Percentiles rank a stretch among this genome's conserved stretches.
phyloP scores from a whole-genome alignment of 2,797 vertebrate species.

The Cuniculus paca region DNA sequence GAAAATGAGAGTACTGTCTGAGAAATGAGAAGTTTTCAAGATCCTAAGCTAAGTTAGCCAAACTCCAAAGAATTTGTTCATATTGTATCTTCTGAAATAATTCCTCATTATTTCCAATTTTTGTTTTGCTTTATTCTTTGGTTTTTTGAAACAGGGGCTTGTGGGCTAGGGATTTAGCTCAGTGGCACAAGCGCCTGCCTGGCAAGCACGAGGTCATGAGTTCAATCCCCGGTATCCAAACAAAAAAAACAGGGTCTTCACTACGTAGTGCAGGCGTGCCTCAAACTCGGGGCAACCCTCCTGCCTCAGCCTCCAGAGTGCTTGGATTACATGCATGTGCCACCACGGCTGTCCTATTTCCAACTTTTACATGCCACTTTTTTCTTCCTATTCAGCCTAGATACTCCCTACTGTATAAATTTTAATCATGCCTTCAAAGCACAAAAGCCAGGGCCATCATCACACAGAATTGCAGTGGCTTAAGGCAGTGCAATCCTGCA shows the following conservation, averaged over 20 bases:
- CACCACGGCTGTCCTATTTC: not conserved
- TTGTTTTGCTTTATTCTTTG: not conserved
- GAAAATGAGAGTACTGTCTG: not conserved
- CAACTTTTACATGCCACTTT: not conserved
- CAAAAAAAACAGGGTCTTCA: too few relatives aligned
- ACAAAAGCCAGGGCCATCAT: not conserved
- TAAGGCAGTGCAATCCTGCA: not conserved
- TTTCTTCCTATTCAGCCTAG: slow-evolving; percentile 6
- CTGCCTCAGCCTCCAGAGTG: not conserved
- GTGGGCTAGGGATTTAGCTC: too few relatives aligned
- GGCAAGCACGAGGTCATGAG: too few relatives aligned
- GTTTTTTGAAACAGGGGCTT: not conserved
- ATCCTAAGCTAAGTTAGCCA: slow-evolving; percentile 26
- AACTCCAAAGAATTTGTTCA: slow-evolving; percentile 21
- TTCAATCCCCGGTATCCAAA: too few relatives aligned
- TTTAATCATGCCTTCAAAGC: slow-evolving; percentile 28
- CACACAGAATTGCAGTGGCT: not conserved
- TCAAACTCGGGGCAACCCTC: not conserved
- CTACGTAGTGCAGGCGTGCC: not conserved
- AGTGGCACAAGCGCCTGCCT: too few relatives aligned
- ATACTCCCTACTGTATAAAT: not conserved
- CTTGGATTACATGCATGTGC: not conserved
- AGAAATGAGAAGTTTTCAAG: not conserved
- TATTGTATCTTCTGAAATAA: not conserved
- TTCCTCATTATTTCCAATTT: slow-evolving; percentile 24